Conservation (phyloP, 2,113 vertebrate genomes). For the Stegostoma tigrinum region DNA sequence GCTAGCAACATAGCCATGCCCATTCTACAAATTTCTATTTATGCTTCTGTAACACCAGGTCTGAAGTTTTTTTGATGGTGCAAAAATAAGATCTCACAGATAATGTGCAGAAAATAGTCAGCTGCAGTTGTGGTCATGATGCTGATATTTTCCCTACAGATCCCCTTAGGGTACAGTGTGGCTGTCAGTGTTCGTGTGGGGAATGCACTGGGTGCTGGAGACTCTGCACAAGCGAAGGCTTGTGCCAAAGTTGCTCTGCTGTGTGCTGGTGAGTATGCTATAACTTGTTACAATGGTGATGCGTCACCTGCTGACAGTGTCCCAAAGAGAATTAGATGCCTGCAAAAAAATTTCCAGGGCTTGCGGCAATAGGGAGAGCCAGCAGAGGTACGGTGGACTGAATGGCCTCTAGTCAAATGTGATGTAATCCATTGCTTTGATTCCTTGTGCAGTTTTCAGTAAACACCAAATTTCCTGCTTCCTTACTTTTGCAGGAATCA, state of each 20-base stretch:
- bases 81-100: not conserved
- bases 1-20: no score
- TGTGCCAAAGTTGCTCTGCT: slow-evolving; percentile 60
- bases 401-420: not conserved
- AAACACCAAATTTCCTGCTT: not conserved
- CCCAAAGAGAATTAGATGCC: not conserved
- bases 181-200: slow-evolving; percentile 70
- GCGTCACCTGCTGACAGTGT: not conserved
- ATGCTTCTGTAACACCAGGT: not conserved
- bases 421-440: not conserved
- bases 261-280: slow-evolving; percentile 61
- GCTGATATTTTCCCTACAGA: slow-evolving; percentile 50
- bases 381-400: not conserved
- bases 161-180: slow-evolving; percentile 69
- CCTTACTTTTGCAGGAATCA: not conserved
- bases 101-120: not conserved
- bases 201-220: slow-evolving; percentile 70
- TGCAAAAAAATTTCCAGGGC: not conserved
- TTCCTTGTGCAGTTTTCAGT: not conserved
- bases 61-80: not conserved
- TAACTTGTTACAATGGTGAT: not conserved
- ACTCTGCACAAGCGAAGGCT: slow-evolving; percentile 58
- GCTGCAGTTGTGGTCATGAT: not conserved
- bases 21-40: not conserved
- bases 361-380: not conserved